These are phyloP conservation scores for Xestia sexstrigata DNA, from an alignment of 2,888 invertebrate genomes.

Conservation along the genomic window DNA sequence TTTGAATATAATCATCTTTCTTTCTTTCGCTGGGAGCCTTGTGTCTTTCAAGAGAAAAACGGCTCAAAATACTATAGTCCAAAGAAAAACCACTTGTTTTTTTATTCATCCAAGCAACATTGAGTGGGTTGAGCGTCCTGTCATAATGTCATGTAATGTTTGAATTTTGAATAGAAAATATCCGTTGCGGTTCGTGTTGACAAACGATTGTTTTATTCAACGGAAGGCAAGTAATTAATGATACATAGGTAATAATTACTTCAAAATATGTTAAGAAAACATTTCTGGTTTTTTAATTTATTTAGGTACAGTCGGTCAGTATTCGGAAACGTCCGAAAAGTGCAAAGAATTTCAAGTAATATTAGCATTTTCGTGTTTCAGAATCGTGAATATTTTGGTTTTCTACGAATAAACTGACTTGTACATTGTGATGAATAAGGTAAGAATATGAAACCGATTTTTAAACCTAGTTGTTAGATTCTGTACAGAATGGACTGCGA, in stretches of 20 bases:
- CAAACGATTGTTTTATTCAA: constrained; percentile 49
- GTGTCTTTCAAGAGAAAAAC: background rate
- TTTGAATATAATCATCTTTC: background rate
- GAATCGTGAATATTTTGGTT: constrained; percentile 14
- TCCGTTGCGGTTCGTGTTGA: constrained; percentile 69
- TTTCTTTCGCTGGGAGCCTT: background rate
- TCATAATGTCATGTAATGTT: constrained; percentile 56
- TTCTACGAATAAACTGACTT: constrained; percentile 18
- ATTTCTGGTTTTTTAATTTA: too few relatives aligned
- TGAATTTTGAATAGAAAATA: constrained; percentile 74
- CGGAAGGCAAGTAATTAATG: constrained; percentile 23
- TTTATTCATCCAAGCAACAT: background rate
- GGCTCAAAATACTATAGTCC: constrained; percentile 4
- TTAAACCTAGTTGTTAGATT: background rate
- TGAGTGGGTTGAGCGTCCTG: constrained; percentile 40
- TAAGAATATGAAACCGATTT: constrained; percentile 2
- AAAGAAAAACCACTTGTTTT: background rate
- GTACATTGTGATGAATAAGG: constrained; percentile 58
- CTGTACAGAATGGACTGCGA: background rate
- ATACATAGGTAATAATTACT: constrained; percentile 42
- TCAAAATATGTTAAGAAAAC: background rate
- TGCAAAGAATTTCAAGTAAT: constrained; percentile 20
- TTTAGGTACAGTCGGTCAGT: too few relatives aligned
- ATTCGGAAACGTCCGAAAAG: background rate
- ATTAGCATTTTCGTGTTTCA: constrained; percentile 35